Evolutionary conservation across 2,797 vertebrate genomes (phyloP).

Genomic region (Enteromius argenteus): DNA sequence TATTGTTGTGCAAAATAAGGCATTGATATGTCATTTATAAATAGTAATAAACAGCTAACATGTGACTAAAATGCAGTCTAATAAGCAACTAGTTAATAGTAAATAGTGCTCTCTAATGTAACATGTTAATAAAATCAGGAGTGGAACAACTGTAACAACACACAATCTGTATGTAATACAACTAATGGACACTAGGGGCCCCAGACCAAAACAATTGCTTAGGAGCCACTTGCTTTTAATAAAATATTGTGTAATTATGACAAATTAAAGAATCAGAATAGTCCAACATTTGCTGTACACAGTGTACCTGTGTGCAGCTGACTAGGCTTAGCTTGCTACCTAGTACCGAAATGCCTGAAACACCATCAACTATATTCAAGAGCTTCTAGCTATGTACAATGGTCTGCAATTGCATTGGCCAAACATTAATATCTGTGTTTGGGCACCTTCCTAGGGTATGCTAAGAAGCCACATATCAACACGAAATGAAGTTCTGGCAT

Average conservation of each 20-base stretch:
- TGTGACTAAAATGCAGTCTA: background rate
- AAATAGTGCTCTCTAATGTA: background rate
- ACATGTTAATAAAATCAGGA: conserved; percentile 1
- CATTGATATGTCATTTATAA: background rate
- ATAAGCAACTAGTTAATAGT: background rate
- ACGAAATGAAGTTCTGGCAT: background rate
- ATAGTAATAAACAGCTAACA: background rate
- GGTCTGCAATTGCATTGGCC: background rate
- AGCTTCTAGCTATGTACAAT: background rate
- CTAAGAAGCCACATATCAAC: background rate
- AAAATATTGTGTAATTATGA: background rate
- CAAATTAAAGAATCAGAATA: background rate
- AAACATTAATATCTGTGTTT: background rate
- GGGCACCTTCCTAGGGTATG: background rate
- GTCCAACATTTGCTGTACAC: background rate
- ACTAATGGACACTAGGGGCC: conserved; percentile 31
- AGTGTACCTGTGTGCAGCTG: background rate
- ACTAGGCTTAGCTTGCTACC: background rate
- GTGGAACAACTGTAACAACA: background rate
- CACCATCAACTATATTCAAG: background rate
- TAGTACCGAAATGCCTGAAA: background rate
- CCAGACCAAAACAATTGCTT: background rate
- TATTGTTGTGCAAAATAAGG: background rate
- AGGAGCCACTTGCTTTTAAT: background rate
- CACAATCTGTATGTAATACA: conserved; percentile 5